A percentile compares a stretch with the other conserved stretches of the same genome.
These are phyloP conservation scores for Seira sanloemensis DNA, from an alignment of 2,888 invertebrate species.

Conservation along the genomic window DNA sequence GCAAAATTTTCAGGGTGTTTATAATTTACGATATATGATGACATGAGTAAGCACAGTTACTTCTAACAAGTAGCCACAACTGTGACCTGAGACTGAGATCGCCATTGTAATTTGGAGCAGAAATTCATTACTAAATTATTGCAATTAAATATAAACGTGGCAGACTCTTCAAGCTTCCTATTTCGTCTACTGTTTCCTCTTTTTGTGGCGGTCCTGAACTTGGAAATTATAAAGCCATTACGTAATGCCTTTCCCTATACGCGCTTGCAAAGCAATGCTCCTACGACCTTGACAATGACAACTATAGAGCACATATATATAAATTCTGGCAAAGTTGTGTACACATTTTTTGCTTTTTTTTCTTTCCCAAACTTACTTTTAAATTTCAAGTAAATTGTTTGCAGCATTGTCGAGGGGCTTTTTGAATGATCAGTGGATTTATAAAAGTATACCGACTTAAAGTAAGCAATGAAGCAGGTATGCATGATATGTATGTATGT, in stretches of 20 bases:
- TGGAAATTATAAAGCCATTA: not conserved
- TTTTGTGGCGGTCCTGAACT: not conserved
- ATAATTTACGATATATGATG: no score
- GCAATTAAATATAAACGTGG: no score
- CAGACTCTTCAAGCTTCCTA: no score
- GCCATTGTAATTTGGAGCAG: no score
- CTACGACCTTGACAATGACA: slow-evolving; percentile 58
- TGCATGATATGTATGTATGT: not conserved
- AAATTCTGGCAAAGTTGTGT: slow-evolving; percentile 24
- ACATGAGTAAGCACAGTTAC: no score
- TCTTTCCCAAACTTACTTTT: not conserved
- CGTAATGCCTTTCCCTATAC: not conserved
- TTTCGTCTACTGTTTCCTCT: not conserved
- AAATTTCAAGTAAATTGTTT: not conserved
- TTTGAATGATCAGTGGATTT: not conserved
- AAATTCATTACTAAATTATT: no score
- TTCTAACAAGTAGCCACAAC: no score
- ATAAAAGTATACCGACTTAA: not conserved
- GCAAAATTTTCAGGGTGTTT: no score
- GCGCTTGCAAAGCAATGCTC: slow-evolving; percentile 26
- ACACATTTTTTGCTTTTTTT: not conserved
- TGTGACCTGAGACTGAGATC: no score
- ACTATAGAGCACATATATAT: no score
- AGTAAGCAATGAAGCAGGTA: not conserved
- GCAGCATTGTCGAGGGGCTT: not conserved